These are phyloP conservation scores for Shargacucullia verbasci DNA, from an alignment of 2,888 invertebrate genomes.

Conservation along the genomic window DNA sequence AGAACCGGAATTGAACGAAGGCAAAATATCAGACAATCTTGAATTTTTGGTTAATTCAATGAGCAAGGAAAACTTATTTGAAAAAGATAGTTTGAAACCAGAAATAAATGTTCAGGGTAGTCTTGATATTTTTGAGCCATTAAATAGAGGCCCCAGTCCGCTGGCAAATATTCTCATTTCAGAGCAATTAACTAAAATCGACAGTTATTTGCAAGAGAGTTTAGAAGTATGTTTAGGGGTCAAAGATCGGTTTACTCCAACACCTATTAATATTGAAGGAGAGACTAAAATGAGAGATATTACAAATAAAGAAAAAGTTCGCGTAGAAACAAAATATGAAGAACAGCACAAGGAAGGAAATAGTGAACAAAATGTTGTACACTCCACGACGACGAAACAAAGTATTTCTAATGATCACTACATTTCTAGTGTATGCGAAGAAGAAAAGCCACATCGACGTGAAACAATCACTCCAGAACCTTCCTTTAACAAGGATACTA, in stretches of 20 bases:
- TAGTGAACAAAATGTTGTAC: constrained; percentile 41
- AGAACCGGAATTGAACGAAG: constrained; percentile 26
- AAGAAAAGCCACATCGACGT: constrained; percentile 42
- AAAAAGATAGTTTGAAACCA: constrained; percentile 51
- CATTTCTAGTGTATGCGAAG: constrained; percentile 31
- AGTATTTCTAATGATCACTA: constrained; percentile 12
- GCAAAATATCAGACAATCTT: constrained; percentile 47
- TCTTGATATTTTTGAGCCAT: constrained; percentile 55
- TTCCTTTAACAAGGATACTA: constrained; percentile 46
- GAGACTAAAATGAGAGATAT: constrained; percentile 47
- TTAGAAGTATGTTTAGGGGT: constrained; percentile 74
- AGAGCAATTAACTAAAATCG: constrained; percentile 82
- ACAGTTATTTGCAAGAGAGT: constrained; percentile 82
- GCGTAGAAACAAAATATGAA: constrained; percentile 37
- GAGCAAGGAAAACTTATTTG: constrained; percentile 73
- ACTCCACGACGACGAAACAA: constrained; percentile 18
- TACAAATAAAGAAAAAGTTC: constrained; percentile 18
- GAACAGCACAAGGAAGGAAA: constrained; percentile 29
- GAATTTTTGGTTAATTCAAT: constrained; percentile 68
- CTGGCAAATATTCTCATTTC: constrained; percentile 76
- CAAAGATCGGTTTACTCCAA: constrained; percentile 51
- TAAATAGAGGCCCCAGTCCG: constrained; percentile 72
- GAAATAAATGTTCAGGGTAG: constrained; percentile 36
- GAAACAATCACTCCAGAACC: constrained; percentile 44
- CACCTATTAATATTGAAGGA: constrained; percentile 51